These are phyloP conservation scores for Solenodon paradoxus DNA, from an alignment of 2,113 vertebrate genomes.

Conservation along the genomic window DNA sequence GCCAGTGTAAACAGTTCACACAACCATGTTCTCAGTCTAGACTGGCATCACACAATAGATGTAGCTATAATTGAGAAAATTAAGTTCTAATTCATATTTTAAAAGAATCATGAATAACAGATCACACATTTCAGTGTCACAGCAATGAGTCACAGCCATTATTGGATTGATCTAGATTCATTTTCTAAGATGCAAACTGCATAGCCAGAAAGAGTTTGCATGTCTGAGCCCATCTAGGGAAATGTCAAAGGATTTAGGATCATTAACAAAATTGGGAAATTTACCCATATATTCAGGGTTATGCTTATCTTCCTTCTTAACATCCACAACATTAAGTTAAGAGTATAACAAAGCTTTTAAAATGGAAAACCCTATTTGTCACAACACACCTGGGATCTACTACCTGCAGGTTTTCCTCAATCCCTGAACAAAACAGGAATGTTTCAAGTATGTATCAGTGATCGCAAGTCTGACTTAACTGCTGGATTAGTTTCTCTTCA, in stretches of 20 bases:
- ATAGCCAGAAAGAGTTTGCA: neutral
- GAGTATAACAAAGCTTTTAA: neutral
- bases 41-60: neutral
- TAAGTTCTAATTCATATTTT: slow-evolving; percentile 13
- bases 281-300: neutral
- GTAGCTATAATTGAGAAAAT: neutral
- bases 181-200: neutral
- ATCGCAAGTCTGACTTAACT: neutral
- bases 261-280: neutral
- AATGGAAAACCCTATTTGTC: neutral
- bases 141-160: neutral
- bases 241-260: neutral
- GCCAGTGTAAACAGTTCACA: neutral
- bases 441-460: neutral
- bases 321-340: neutral
- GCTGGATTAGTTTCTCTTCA: neutral
- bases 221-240: neutral
- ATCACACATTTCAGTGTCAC: neutral
- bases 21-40: neutral
- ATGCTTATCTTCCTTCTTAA: neutral
- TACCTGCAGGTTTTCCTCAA: neutral
- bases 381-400: neutral
- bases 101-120: neutral
- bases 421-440: neutral
- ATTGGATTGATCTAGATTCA: neutral